These are phyloP conservation scores for Actinopyga echinites DNA, from an alignment of 53 echinoderm and acorn worm species.

Conservation along the genomic window DNA sequence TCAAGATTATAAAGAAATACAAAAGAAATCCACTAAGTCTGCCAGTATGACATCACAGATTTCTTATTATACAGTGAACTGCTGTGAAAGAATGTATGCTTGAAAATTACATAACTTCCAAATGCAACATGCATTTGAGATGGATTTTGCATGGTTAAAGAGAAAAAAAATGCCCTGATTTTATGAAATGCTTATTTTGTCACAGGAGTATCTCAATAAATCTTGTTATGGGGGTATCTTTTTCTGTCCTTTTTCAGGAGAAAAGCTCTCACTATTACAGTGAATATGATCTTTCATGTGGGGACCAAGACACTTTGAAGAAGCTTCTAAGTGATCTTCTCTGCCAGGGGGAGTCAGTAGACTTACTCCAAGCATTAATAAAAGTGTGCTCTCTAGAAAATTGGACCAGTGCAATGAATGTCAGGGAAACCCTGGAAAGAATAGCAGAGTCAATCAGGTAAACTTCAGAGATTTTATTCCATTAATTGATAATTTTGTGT, in stretches of 20 bases:
- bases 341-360: constrained; percentile 60
- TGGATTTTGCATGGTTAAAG: no score
- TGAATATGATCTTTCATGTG: constrained; percentile 78
- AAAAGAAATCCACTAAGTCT: no score
- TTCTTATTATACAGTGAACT: no score
- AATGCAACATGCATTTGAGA: no score
- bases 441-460: constrained; percentile 52
- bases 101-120: no score
- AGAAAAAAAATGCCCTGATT: no score
- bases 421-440: constrained; percentile 44
- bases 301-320: constrained; percentile 63
- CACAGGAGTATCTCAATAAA: not conserved
- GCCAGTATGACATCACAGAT: no score
- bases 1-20: no score
- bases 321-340: constrained; percentile 56
- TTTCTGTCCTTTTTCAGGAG: constrained; percentile 41
- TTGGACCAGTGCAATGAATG: constrained; percentile 36
- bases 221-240: not conserved
- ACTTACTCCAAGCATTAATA: constrained; percentile 50
- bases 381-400: constrained; percentile 39
- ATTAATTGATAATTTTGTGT: no score
- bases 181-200: not conserved
- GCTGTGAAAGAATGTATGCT: no score
- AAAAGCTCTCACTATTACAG: constrained; percentile 45
- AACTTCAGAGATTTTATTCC: not conserved